Conservation (phyloP, 2,888 invertebrate genomes). For the Machimus atricapillus region DNA sequence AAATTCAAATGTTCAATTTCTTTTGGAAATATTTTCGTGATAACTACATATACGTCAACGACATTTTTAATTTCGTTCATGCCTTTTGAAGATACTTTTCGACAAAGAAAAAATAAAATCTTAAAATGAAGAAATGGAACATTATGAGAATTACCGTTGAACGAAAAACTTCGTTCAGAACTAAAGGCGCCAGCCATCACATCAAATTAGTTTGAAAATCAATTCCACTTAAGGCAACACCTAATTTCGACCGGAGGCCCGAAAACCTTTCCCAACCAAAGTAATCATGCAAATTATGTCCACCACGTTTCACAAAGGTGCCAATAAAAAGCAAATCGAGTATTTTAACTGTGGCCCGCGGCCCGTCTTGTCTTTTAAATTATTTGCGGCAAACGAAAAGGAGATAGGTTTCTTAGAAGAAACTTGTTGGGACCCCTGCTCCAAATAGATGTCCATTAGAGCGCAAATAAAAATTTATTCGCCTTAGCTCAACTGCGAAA, state of each 20-base stretch:
- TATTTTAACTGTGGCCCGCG: slow-evolving; percentile 7
- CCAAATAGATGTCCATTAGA: slow-evolving; percentile 1
- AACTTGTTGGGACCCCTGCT: background rate
- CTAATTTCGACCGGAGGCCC: background rate
- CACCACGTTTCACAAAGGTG: slow-evolving; percentile 32
- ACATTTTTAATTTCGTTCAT: background rate
- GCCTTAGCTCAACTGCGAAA: background rate
- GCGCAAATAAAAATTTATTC: slow-evolving; percentile 24
- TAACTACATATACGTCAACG: too few relatives aligned
- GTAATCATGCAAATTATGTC: slow-evolving; percentile 33
- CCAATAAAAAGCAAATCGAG: slow-evolving; percentile 9
- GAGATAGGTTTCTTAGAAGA: slow-evolving; percentile 24
- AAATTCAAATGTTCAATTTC: background rate
- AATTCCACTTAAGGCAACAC: background rate
- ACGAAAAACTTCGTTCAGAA: background rate
- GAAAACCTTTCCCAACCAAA: background rate
- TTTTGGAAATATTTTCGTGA: background rate
- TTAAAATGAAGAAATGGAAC: background rate
- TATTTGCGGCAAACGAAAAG: slow-evolving; percentile 4
- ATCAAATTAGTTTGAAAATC: slow-evolving; percentile 11
- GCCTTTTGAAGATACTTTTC: background rate
- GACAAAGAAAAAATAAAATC: background rate
- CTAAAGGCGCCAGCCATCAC: background rate
- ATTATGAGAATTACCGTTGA: background rate
- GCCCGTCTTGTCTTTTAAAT: background rate